Evolutionary conservation across 2,113 vertebrate genomes (phyloP), one percentile per base, ranked within the genome.

Genomic region (Campylomormyrus numenius): DNA sequence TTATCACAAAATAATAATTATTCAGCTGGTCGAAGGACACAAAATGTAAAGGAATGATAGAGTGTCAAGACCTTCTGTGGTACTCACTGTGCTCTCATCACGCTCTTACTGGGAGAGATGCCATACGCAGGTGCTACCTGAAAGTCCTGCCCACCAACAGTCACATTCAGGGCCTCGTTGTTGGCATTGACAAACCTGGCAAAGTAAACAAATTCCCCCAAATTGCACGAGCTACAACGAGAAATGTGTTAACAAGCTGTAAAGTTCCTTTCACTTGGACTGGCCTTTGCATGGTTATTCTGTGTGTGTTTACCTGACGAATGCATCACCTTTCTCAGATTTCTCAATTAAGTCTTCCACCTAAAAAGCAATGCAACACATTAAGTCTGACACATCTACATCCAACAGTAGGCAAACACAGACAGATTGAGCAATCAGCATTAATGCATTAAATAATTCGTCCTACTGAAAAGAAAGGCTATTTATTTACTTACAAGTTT

Each of bases 181-280:
- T 94, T 93, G 19, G 96, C 95, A 92, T 98, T 99, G 90, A 99
- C 90, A 92, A 99, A 98, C 93, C 98, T 99, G 95, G 45, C 24
- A 1, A 85, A 93, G 85, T 7, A 77, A 89, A 50, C 27, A 10
- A 66, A 10, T 46, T 35, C n/a, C 58, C 45, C 24, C 21, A n/a
- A 31, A 39, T 17, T 80, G 6, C 35, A 80, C 3, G 17, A 42
- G 35, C 74, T 42, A 39, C 5, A 1, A 74, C 10, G n/a, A 15
- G 27, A 27, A 3, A 42, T 27, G n/a, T 35, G 42, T 27, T 91
- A 88, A 91, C 80, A 70, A 66, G 7, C 80, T 42, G 89, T 19
- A 89, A 49, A 85, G 84, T 88, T 9, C 11, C 70, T 66, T 56
- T 39, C 24, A 31, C 35, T 27, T 66, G 1, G 17, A 49, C 39